Evolutionary conservation across 2,113 vertebrate genomes (phyloP).

Genomic region (Condylura cristata): DNA sequence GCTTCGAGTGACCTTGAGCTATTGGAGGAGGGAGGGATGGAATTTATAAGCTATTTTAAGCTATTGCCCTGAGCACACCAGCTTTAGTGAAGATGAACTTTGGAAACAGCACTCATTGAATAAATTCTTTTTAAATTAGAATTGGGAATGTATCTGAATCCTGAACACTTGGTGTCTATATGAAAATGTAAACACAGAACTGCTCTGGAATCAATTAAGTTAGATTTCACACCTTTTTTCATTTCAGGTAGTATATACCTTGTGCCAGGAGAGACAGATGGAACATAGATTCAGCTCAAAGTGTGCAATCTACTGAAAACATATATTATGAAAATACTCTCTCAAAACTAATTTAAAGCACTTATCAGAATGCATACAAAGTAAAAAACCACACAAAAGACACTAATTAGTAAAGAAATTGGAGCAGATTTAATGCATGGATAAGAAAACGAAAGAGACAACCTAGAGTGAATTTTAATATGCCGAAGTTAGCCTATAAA

Average conservation of each 20-base stretch:
- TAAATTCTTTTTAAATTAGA: not conserved
- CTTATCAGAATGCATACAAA: not conserved
- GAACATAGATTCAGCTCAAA: not conserved
- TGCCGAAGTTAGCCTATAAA: not conserved
- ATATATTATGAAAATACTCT: not conserved
- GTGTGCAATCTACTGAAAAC: constrained; percentile 25
- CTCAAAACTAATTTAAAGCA: constrained; percentile 26
- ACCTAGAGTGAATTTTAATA: not conserved
- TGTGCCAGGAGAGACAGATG: not conserved
- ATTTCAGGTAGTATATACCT: not conserved
- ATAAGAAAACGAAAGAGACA: not conserved
- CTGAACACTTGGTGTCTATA: not conserved
- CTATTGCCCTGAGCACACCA: not conserved
- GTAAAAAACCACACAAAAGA: not conserved
- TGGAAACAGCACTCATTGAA: not conserved
- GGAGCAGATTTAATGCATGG: not conserved
- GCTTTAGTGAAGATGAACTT: not conserved
- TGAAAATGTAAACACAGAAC: constrained; percentile 13
- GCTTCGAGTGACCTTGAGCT: not conserved
- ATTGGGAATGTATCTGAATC: not conserved
- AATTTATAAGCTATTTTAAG: not conserved
- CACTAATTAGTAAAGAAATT: not conserved
- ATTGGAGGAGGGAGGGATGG: not conserved
- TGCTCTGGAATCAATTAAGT: constrained; percentile 31
- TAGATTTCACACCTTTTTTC: constrained; percentile 22